Evolutionary conservation across 1,140 invertebrate species (phyloP), one percentile per base, ranked within the genome.

Genomic region (Whitmania pigra): DNA sequence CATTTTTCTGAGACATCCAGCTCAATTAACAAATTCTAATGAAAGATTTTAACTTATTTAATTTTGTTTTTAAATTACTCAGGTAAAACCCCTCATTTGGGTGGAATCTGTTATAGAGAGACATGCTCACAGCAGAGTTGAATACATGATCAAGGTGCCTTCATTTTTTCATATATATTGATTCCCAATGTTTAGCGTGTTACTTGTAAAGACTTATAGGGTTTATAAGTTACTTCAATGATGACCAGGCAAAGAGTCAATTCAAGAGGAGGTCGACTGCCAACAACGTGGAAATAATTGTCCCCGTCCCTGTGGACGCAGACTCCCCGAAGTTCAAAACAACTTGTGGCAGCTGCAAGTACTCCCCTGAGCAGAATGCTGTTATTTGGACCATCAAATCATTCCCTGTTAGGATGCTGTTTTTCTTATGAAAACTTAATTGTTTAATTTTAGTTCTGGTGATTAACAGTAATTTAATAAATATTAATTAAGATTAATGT

Each of bases 381-480:
- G 93, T 99, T 53, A 93, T 96, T 29, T 99, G 97, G 97, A 95
- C 90, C n/a, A 94, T 99, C 71, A 98, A 98, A 82, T 97, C 94
- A 40, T 99, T 99, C 81, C 97, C 96, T 53, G 86, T 86, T 77
- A 82, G 80, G 80, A 40, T 25, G 17, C 0, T 54, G 31, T 17
- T 68, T 29, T 54, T 71, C n/a, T 31, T 49, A 49, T 49, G 15
- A 49, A 49, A 11, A 49, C 15, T 49, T 49, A 49, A 49, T 49
- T 49, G 43, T 49, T 49, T 71, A 55, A 54, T 54, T n/a, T 13
- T n/a, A 36, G 22, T 27, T 71, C 20, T 53, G 49, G 0, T 70
- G 57, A 3, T 20, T 20, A 57, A 20, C 5, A 57, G 9, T 5
- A n/a, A 57, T 57, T 57, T 3, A 3, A 57, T 3, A 3, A 20